Conservation (phyloP, 2,888 invertebrate genomes). For the Matsumyia berberina region DNA sequence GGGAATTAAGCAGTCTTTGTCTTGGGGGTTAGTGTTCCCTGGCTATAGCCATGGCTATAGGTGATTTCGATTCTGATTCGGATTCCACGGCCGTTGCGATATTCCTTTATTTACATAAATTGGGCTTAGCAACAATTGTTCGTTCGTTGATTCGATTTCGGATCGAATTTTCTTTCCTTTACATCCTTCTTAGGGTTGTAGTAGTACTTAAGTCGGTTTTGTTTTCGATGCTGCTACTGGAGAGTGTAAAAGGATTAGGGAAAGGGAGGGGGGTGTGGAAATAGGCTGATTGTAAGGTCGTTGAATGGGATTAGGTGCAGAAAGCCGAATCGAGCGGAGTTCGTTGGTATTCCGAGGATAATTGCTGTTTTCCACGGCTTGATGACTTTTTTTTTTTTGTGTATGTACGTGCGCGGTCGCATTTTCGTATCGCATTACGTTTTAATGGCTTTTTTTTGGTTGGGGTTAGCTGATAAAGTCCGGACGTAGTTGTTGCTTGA, state of each 20-base stretch:
- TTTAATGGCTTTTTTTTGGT: constrained; percentile 19
- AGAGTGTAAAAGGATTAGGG: constrained; percentile 68
- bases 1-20: constrained; percentile 69
- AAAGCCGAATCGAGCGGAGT: constrained; percentile 17
- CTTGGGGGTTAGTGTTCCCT: constrained; percentile 16
- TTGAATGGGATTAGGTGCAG: constrained; percentile 52
- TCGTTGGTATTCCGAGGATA: constrained; percentile 45
- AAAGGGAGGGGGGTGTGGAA: constrained; percentile 17
- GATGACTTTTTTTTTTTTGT: constrained; percentile 5
- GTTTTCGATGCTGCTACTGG: constrained; percentile 7
- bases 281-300: constrained; percentile 61
- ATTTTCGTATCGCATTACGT: constrained; percentile 16
- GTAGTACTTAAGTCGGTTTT: constrained; percentile 41
- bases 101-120: constrained; percentile 64
- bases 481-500: background rate
- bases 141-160: constrained; percentile 59
- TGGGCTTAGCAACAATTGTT: constrained; percentile 67
- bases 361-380: constrained; percentile 48
- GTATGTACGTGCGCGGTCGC: background rate
- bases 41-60: constrained; percentile 40
- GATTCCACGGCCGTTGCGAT: constrained; percentile 57
- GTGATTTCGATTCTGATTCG: constrained; percentile 60
- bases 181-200: constrained; percentile 11
- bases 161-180: constrained; percentile 45
- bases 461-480: constrained; percentile 25